Evolutionary conservation across 2,797 vertebrate genomes (phyloP).

Genomic region (Numenius phaeopus): DNA sequence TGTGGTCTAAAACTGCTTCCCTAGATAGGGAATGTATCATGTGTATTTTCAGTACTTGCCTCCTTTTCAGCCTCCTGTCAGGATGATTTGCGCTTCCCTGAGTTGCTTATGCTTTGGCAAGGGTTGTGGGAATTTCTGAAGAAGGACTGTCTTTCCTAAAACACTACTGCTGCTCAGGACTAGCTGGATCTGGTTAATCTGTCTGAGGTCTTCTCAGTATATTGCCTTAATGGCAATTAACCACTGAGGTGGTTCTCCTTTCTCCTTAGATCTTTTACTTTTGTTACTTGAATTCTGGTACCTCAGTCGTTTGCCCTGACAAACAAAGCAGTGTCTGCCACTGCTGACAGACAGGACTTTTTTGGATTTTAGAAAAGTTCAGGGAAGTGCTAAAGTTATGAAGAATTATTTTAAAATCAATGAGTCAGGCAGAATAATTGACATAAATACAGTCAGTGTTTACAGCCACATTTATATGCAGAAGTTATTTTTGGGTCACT

Average conservation of each 20-base stretch:
- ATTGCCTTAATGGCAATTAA: background rate
- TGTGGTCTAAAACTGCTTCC: background rate
- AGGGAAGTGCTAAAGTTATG: background rate
- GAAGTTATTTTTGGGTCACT: conserved; percentile 20
- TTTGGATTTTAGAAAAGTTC: background rate
- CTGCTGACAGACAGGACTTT: background rate
- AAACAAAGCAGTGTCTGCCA: background rate
- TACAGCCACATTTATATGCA: background rate
- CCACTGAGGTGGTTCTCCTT: background rate
- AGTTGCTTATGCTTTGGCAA: background rate
- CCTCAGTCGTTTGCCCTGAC: background rate
- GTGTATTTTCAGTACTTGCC: background rate
- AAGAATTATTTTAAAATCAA: conserved; percentile 8
- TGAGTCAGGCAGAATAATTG: background rate
- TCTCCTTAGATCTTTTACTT: background rate
- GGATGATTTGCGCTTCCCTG: background rate
- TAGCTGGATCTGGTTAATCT: background rate
- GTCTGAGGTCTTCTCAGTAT: background rate
- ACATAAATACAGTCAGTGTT: background rate
- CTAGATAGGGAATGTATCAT: accelerated
- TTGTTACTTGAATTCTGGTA: background rate
- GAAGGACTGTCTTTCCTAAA: background rate
- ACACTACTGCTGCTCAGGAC: background rate
- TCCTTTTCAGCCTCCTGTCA: background rate
- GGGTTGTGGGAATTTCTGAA: background rate